A percentile compares a stretch with the other conserved stretches of the same genome.
These are phyloP conservation scores for Eleginops maclovinus DNA, from an alignment of 2,113 vertebrate genomes.

Conservation along the genomic window DNA sequence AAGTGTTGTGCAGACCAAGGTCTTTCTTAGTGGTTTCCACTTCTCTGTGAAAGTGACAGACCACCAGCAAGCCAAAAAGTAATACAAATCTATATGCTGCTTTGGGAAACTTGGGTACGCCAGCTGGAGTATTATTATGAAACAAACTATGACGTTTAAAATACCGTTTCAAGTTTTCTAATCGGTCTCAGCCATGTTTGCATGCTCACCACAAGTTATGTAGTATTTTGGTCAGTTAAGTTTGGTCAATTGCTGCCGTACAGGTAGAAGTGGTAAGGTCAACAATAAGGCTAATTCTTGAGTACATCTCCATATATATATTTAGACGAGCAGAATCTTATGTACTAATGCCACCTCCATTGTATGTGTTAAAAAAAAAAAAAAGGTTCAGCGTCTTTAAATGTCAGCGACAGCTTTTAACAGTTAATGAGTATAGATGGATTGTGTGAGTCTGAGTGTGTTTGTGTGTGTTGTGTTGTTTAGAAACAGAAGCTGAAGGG, in stretches of 20 bases:
- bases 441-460: not conserved
- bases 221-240: not conserved
- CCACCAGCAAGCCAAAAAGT: conserved; percentile 6
- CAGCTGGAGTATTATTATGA: not conserved
- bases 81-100: not conserved
- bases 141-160: not conserved
- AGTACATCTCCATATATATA: too few species aligned
- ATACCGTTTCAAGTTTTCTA: not conserved
- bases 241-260: not conserved
- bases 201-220: not conserved
- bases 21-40: conserved; percentile 30
- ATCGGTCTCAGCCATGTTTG: not conserved
- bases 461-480: not conserved
- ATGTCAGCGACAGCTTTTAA: too few species aligned
- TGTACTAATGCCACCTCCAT: too few species aligned
- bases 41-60: conserved; percentile 34
- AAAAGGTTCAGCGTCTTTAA: too few species aligned
- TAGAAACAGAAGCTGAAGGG: conserved; percentile 36
- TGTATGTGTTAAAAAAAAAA: too few species aligned
- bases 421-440: too few species aligned
- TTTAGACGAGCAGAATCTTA: too few species aligned
- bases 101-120: not conserved
- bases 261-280: not conserved
- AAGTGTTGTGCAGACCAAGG: conserved; percentile 31
- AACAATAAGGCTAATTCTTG: not conserved